phyloP scores from a whole-genome alignment of 2,113 vertebrate species.

The Seriola dumerili region DNA sequence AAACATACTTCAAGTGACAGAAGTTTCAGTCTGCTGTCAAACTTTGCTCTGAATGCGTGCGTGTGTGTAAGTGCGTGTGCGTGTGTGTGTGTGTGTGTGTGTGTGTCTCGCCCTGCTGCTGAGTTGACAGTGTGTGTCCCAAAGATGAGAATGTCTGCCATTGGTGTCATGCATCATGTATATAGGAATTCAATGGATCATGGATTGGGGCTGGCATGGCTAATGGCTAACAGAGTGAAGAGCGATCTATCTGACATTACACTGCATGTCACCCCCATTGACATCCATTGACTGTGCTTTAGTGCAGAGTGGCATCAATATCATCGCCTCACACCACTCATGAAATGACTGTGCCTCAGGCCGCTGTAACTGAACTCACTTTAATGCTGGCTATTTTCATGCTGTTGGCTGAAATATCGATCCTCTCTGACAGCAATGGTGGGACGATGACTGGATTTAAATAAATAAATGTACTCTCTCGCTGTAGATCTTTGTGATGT shows the following conservation, averaged over 20 bases:
- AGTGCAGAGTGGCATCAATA: constrained; percentile 67
- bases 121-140: constrained; percentile 33
- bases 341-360: constrained; percentile 40
- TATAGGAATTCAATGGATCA: constrained; percentile 69
- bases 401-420: constrained; percentile 57
- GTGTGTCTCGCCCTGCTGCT: neutral
- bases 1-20: constrained; percentile 20
- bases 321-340: constrained; percentile 42
- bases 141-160: constrained; percentile 42
- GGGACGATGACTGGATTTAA: constrained; percentile 22
- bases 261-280: constrained; percentile 68
- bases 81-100: constrained; percentile 17
- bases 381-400: constrained; percentile 49
- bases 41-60: constrained; percentile 10
- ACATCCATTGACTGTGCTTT: constrained; percentile 68
- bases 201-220: constrained; percentile 58
- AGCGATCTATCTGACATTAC: constrained; percentile 64
- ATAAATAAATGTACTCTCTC: constrained; percentile 9
- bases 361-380: constrained; percentile 55
- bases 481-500: constrained; percentile 30
- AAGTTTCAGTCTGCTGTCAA: constrained; percentile 13
- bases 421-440: constrained; percentile 41
- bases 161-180: constrained; percentile 57
- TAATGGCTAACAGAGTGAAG: constrained; percentile 68
- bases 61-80: constrained; percentile 1